Conservation (phyloP, 1,140 invertebrate species). For the Pollicipes pollicipes region DNA sequence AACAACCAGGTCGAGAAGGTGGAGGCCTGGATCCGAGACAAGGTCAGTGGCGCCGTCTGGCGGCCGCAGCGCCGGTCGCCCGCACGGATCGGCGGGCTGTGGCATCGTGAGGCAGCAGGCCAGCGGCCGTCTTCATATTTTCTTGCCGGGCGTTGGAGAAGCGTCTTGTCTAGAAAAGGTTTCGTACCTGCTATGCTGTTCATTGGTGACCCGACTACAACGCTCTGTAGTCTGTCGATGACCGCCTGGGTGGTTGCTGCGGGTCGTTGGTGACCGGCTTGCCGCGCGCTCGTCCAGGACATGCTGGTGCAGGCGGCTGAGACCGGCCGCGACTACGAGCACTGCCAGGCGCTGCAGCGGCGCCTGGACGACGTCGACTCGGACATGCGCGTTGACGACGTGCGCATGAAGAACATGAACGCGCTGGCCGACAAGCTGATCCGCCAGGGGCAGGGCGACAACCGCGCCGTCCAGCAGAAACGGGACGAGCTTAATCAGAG, state of each 20-base stretch:
- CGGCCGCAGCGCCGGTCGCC: too few relatives aligned
- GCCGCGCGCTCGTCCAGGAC: conserved; percentile 34
- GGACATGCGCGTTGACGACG: conserved; percentile 87
- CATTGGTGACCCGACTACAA: neutral
- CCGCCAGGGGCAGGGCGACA: conserved; percentile 56
- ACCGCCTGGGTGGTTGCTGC: too few relatives aligned
- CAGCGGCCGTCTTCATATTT: too few relatives aligned
- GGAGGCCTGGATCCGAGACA: conserved; percentile 90
- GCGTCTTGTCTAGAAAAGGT: neutral
- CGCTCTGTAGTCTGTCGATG: too few relatives aligned
- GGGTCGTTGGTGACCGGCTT: too few relatives aligned
- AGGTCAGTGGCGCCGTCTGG: conserved; percentile 23
- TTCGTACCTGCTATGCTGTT: neutral
- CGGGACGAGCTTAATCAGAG: conserved; percentile 66
- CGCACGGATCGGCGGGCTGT: too few relatives aligned
- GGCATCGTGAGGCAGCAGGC: too few relatives aligned
- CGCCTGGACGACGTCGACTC: conserved; percentile 85
- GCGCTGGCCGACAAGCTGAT: conserved; percentile 76
- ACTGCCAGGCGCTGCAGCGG: conserved; percentile 70
- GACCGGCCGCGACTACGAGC: conserved; percentile 83
- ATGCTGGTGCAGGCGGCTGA: conserved; percentile 89
- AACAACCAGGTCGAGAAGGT: conserved; percentile 91
- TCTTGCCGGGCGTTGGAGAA: too few relatives aligned
- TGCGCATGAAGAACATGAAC: conserved; percentile 65
- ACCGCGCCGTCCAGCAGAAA: conserved; percentile 50